These are phyloP conservation scores for Onychomys torridus DNA, from an alignment of 2,797 vertebrate species.

Conservation along the genomic window DNA sequence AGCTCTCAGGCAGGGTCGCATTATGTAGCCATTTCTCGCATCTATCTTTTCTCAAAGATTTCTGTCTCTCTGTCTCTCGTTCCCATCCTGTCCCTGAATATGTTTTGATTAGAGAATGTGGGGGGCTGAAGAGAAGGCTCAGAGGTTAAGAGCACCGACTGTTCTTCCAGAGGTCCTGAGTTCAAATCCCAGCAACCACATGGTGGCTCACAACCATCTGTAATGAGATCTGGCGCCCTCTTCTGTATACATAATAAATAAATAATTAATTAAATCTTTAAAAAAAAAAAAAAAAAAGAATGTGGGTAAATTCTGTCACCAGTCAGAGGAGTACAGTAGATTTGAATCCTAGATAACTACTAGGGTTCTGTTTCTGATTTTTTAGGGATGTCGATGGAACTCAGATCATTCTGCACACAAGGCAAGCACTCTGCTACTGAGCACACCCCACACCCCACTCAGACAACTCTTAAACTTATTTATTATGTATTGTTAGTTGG, in stretches of 20 bases:
- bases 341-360: neutral
- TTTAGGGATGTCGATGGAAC: neutral
- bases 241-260: too few species aligned
- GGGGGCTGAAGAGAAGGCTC: too few species aligned
- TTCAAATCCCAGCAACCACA: too few species aligned
- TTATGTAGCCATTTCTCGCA: slow-evolving; percentile 44
- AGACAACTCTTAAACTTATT: neutral
- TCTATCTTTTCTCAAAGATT: slow-evolving; percentile 60
- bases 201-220: too few species aligned
- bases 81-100: neutral
- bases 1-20: slow-evolving; percentile 31
- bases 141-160: too few species aligned
- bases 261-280: too few species aligned
- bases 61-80: neutral
- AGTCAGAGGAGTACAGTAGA: neutral
- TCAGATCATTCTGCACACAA: neutral
- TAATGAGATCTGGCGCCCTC: too few species aligned
- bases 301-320: neutral
- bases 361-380: neutral
- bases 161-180: too few species aligned
- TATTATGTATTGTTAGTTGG: neutral
- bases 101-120: slow-evolving; percentile 18
- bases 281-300: too few species aligned
- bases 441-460: neutral
- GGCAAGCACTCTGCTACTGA: neutral